A percentile compares a stretch with the other conserved stretches of the same genome.
phyloP scores from a whole-genome alignment of 2,113 vertebrate species.

The Callaeas wilsoni region DNA sequence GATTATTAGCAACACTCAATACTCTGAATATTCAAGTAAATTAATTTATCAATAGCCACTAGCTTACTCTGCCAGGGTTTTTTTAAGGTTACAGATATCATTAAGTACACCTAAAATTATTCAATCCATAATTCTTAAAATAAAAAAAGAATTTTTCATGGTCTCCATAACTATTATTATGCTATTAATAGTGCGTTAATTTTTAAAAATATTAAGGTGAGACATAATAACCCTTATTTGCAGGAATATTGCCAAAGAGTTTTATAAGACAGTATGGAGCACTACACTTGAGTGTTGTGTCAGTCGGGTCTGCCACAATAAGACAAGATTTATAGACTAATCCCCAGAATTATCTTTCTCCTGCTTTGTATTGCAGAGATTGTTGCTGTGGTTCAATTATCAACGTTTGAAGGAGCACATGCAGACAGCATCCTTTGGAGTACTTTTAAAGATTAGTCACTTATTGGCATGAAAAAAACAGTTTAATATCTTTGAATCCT shows the following conservation, averaged over 20 bases:
- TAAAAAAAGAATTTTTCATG: not conserved
- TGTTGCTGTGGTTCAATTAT: not conserved
- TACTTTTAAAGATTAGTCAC: not conserved
- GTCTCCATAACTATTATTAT: not conserved
- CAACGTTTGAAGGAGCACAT: not conserved
- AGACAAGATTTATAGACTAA: not conserved
- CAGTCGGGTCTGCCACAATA: not conserved
- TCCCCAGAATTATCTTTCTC: not conserved
- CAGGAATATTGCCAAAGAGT: not conserved
- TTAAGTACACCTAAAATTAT: not conserved
- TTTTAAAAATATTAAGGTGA: not conserved
- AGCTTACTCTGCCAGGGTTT: not conserved
- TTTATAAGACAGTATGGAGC: not conserved
- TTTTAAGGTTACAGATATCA: not conserved
- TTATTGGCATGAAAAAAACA: not conserved
- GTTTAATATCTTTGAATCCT: constrained; percentile 7
- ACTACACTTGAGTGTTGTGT: not conserved
- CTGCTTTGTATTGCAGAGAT: not conserved
- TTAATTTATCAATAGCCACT: not conserved
- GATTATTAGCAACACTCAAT: not conserved
- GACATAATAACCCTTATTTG: not conserved
- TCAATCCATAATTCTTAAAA: not conserved
- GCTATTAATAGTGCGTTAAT: not conserved
- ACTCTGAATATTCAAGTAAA: not conserved
- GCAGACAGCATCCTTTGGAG: not conserved